Conservation (phyloP, 2,797 vertebrate genomes). For the Tadarida brasiliensis region DNA sequence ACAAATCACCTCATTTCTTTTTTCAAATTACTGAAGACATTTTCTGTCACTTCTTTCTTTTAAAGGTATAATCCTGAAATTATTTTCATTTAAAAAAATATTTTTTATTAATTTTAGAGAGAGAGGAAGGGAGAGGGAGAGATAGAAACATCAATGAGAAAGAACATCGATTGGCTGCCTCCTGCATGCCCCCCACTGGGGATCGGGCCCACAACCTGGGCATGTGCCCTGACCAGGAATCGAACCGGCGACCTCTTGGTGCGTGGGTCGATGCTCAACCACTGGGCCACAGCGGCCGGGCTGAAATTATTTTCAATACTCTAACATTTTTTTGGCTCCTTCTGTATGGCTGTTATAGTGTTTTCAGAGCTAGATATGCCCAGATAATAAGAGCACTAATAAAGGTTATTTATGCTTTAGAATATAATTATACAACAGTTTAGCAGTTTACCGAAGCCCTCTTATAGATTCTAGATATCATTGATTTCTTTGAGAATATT, state of each 20-base stretch:
- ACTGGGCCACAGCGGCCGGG: no score
- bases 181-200: no score
- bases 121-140: no score
- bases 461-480: neutral
- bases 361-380: neutral
- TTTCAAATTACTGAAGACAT: constrained; percentile 10
- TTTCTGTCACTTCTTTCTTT: neutral
- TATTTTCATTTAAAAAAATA: neutral
- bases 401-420: neutral
- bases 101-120: no score
- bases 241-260: no score
- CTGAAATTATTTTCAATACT: neutral
- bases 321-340: neutral
- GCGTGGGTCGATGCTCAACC: no score
- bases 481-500: constrained; percentile 66
- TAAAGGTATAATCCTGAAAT: neutral
- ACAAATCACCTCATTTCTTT: neutral
- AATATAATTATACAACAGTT: neutral
- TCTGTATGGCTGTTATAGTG: neutral
- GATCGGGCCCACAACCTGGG: no score
- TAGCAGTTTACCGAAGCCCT: neutral
- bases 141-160: no score
- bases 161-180: no score
- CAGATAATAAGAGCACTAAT: neutral
- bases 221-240: no score